Evolutionary conservation across 2,797 vertebrate species (phyloP), one percentile per base, ranked within the genome.

Genomic region (Fundulus diaphanus): DNA sequence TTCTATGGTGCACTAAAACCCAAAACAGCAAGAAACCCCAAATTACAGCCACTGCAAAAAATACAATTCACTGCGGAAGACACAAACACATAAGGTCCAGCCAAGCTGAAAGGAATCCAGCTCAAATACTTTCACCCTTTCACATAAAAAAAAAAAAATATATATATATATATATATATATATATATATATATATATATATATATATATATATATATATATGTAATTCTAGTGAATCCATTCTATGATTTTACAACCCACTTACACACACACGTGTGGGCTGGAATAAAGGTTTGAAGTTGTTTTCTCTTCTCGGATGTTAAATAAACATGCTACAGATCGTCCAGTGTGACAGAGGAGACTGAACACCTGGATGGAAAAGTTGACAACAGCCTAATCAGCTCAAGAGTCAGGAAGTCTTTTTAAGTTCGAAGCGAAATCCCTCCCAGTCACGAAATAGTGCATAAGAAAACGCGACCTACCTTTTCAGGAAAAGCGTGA

Each of bases 201-300:
- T n/a, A n/a, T n/a, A n/a, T n/a, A n/a, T n/a, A n/a, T n/a, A n/a
- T n/a, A n/a, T n/a, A n/a, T n/a, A 63, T 86, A n/a, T n/a, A n/a
- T n/a, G n/a, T 68, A 79, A 85, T 89, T 90, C 93, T 84, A 92
- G 92, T 92, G 92, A 88, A 68, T 85, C 75, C 65, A 63, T 86
- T 88, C 74, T 87, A 71, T 86, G 78, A 87, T 48, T 76, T 57
- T n/a, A 68, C 46, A 73, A 74, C 72, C 52, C 73, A 69, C 56
- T 63, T 59, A 54, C 73, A 31, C 66, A 52, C 77, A 77, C 78
- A 82, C 76, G 56, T 78, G 82, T 72, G 73, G 27, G 87, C 89
- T 86, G 92, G 91, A 82, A 86, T 85, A 92, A 93, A 93, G 77
- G 90, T 31, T 86, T 24, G 79, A 33, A 81, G 77, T 76, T 82